A percentile compares a stretch with the other conserved stretches of the same genome.
phyloP scores from a whole-genome alignment of 2,113 vertebrate species.

The Chaetorhynchus papuensis region DNA sequence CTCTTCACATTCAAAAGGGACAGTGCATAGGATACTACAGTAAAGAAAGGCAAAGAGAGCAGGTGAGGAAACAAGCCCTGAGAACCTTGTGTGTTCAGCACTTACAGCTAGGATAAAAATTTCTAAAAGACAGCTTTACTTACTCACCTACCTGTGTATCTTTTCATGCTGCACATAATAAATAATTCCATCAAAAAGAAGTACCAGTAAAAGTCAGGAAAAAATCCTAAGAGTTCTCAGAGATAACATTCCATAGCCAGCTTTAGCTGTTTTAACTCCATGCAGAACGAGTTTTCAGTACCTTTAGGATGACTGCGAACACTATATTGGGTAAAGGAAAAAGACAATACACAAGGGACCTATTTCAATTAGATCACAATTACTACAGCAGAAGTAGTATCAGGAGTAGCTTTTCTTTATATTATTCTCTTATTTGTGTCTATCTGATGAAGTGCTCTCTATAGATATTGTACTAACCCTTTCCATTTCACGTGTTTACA shows the following conservation, averaged over 20 bases:
- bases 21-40: not conserved
- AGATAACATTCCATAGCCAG: not conserved
- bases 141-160: not conserved
- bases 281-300: not conserved
- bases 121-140: not conserved
- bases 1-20: not conserved
- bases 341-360: not conserved
- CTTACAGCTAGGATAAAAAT: not conserved
- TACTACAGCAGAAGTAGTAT: not conserved
- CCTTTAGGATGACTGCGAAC: not conserved
- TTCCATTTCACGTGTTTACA: too few relatives aligned
- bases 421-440: not conserved
- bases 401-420: not conserved
- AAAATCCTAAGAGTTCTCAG: not conserved
- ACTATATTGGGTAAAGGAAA: not conserved
- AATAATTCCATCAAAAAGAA: not conserved
- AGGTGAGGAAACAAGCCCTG: not conserved
- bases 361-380: not conserved
- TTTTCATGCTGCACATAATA: not conserved
- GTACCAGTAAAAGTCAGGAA: not conserved
- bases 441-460: not conserved
- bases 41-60: not conserved
- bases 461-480: not conserved
- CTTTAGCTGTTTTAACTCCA: not conserved
- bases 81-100: not conserved